These are phyloP conservation scores for Neuroscelio doddi DNA, from an alignment of 2,888 invertebrate genomes.

Conservation along the genomic window DNA sequence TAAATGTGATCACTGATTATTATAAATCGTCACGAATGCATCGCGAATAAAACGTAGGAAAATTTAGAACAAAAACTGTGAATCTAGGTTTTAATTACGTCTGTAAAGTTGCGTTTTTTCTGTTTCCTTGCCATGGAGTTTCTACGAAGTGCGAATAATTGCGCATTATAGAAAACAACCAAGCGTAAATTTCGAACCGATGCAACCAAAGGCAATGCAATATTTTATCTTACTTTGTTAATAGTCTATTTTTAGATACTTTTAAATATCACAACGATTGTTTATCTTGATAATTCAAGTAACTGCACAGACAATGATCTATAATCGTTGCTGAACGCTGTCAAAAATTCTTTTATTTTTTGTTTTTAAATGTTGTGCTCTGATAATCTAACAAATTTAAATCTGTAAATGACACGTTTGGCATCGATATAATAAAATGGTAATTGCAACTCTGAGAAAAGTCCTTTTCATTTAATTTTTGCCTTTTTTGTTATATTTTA, in stretches of 20 bases:
- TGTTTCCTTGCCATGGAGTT: not conserved
- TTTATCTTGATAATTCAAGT: not conserved
- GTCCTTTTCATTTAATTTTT: too few species aligned
- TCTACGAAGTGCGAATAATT: too few species aligned
- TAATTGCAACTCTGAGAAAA: too few species aligned
- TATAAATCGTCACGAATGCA: not conserved
- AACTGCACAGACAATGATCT: not conserved
- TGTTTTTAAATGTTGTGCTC: too few species aligned
- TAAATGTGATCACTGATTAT: not conserved
- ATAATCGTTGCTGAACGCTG: not conserved
- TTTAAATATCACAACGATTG: too few species aligned
- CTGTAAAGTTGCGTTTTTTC: not conserved
- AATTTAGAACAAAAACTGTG: conserved; percentile 1
- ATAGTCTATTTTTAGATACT: not conserved
- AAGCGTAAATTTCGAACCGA: not conserved
- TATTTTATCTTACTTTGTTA: not conserved
- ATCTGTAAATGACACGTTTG: not conserved
- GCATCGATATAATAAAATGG: not conserved
- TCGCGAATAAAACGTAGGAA: not conserved
- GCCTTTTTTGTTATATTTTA: too few species aligned
- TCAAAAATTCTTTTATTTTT: too few species aligned
- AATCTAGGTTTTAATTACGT: not conserved
- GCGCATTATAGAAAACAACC: too few species aligned
- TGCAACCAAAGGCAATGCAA: conserved; percentile 8
- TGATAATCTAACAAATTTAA: not conserved